A percentile compares a stretch with the other conserved stretches of the same genome.
Evolutionary conservation across 2,888 invertebrate species (phyloP).

Genomic region (Dorcus hopei): DNA sequence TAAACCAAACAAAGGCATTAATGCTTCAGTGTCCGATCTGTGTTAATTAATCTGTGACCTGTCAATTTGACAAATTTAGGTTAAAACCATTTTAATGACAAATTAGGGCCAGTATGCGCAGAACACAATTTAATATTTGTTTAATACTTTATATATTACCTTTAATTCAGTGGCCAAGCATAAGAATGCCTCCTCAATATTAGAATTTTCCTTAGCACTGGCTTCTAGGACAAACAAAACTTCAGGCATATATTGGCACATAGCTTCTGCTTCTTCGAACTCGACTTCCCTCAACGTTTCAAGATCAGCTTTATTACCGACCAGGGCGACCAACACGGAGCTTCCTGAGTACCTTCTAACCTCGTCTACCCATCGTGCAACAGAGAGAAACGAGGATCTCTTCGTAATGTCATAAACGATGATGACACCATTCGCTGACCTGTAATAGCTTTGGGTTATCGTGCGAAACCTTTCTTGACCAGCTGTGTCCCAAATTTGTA

Average conservation of each 20-base stretch:
- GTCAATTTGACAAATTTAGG: background rate
- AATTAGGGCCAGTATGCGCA: too few species aligned
- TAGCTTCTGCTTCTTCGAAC: constrained; percentile 79
- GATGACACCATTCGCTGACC: constrained; percentile 95
- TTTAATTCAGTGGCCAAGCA: constrained; percentile 85
- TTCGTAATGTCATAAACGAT: constrained; percentile 97
- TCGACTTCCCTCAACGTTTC: constrained; percentile 79
- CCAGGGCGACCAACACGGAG: constrained; percentile 83
- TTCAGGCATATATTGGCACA: constrained; percentile 83
- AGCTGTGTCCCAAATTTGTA: constrained; percentile 97
- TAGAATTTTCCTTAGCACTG: constrained; percentile 87
- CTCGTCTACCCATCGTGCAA: constrained; percentile 96
- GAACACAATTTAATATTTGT: too few species aligned
- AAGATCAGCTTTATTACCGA: constrained; percentile 91
- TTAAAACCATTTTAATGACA: too few species aligned
- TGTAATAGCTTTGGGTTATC: constrained; percentile 95
- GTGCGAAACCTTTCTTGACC: constrained; percentile 96
- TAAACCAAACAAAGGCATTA: too few species aligned
- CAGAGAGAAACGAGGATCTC: constrained; percentile 82
- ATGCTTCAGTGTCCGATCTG: background rate
- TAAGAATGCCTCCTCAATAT: constrained; percentile 85
- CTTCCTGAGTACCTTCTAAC: constrained; percentile 91
- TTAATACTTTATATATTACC: constrained; percentile 47
- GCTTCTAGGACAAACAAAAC: constrained; percentile 84
- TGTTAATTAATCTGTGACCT: background rate